phyloP scores from a whole-genome alignment of 1,140 invertebrate species.

The Chrysomallon squamiferum region DNA sequence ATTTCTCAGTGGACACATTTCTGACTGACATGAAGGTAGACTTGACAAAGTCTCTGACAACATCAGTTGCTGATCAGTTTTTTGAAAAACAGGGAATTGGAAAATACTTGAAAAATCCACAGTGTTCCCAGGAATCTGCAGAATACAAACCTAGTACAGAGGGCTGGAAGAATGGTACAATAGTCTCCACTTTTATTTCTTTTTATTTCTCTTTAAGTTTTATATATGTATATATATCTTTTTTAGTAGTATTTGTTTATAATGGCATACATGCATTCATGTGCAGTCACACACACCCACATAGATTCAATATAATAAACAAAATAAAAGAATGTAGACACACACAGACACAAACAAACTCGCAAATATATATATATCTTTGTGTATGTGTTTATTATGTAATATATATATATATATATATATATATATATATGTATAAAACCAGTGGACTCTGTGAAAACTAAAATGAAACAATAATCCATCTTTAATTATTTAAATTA shows the following conservation, averaged over 20 bases:
- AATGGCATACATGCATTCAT: not conserved
- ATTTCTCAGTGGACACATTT: conserved; percentile 19
- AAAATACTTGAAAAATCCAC: conserved; percentile 16
- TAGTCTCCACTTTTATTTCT: not conserved
- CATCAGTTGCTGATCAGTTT: conserved; percentile 6
- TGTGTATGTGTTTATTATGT: too few species aligned
- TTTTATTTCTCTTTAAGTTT: not conserved
- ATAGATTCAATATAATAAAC: too few species aligned
- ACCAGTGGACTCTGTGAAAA: not conserved
- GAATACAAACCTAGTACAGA: conserved; percentile 4
- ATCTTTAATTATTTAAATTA: not conserved
- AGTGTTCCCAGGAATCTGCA: not conserved
- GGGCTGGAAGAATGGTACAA: conserved; percentile 32
- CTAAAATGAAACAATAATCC: too few species aligned
- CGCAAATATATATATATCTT: too few species aligned
- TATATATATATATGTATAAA: not conserved
- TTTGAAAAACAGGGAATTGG: conserved; percentile 16
- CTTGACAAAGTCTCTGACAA: not conserved
- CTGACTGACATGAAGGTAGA: not conserved
- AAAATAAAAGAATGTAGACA: too few species aligned
- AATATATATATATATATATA: not conserved
- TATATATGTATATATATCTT: not conserved
- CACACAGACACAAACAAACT: not conserved
- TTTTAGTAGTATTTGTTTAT: not conserved
- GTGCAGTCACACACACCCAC: not conserved